A percentile compares a stretch with the other conserved stretches of the same genome.
Evolutionary conservation across 2,888 invertebrate genomes (phyloP).

Genomic region (Embidobia sp.): DNA sequence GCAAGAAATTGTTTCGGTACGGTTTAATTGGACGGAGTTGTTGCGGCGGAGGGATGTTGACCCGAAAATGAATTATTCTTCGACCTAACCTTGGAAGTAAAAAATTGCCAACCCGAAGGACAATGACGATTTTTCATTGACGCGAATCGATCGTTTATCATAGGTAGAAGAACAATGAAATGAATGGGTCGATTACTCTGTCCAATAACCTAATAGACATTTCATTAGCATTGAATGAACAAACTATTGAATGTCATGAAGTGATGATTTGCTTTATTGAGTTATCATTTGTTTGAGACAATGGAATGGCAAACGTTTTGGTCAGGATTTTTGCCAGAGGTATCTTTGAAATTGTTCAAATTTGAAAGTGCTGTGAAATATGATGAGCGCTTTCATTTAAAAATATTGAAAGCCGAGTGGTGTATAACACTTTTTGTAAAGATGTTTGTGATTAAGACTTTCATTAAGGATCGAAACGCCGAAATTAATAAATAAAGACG

Average conservation of each 20-base stretch:
- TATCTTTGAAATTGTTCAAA: not conserved
- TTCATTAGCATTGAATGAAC: slow-evolving; percentile 52
- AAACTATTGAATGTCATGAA: slow-evolving; percentile 21
- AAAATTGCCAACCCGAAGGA: slow-evolving; percentile 21
- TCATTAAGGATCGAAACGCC: too few relatives aligned
- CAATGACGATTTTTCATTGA: slow-evolving; percentile 35
- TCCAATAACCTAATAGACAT: slow-evolving; percentile 35
- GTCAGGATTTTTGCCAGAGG: too few relatives aligned
- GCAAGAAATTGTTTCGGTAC: slow-evolving; percentile 16
- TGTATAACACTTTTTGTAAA: too few relatives aligned
- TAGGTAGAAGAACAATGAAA: slow-evolving; percentile 24
- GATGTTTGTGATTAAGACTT: too few relatives aligned
- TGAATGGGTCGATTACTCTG: slow-evolving; percentile 10
- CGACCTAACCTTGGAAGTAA: slow-evolving; percentile 27
- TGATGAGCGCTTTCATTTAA: too few relatives aligned
- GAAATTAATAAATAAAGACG: too few relatives aligned
- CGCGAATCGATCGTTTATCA: slow-evolving; percentile 39
- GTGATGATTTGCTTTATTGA: slow-evolving; percentile 36
- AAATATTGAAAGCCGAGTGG: too few relatives aligned
- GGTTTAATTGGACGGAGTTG: slow-evolving; percentile 17
- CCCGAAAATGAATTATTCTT: slow-evolving; percentile 6
- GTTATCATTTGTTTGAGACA: slow-evolving; percentile 31
- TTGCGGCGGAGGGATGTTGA: not conserved
- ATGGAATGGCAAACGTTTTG: too few relatives aligned
- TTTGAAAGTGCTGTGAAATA: too few relatives aligned